These are phyloP conservation scores for Anseranas semipalmata DNA, from an alignment of 2,113 vertebrate genomes.

Conservation along the genomic window DNA sequence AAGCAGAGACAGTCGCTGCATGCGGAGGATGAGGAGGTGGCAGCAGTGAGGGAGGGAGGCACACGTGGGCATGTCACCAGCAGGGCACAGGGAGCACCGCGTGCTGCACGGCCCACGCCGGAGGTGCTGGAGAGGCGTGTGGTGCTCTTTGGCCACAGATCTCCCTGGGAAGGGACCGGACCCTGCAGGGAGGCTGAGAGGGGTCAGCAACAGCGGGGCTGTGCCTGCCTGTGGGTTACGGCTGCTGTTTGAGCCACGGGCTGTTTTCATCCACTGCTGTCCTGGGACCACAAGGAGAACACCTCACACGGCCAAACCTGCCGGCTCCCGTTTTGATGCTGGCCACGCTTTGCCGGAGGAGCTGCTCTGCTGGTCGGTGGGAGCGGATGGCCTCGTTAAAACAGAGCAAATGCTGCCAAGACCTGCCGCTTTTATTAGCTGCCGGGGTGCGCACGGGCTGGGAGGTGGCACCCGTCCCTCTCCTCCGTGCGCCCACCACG, in stretches of 20 bases:
- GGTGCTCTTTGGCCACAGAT: not conserved
- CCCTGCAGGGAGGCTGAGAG: not conserved
- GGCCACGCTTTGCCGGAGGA: not conserved
- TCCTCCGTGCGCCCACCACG: not conserved
- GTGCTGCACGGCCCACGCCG: not conserved
- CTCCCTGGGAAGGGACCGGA: not conserved
- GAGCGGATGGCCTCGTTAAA: not conserved
- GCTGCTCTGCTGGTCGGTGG: not conserved
- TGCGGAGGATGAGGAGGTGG: fast-evolving
- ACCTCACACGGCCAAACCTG: not conserved
- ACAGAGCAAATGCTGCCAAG: not conserved
- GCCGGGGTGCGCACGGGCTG: not conserved
- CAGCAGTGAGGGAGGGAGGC: not conserved
- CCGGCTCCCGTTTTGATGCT: not conserved
- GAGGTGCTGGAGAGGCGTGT: not conserved
- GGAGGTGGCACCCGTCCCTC: not conserved
- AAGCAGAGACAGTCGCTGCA: not conserved
- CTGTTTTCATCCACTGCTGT: not conserved
- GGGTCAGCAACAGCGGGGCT: not conserved
- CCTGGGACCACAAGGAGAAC: not conserved
- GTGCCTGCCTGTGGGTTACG: not conserved
- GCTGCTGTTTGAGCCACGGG: not conserved
- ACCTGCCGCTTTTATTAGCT: not conserved
- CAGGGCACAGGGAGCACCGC: not conserved
- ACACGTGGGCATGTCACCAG: fast-evolving